Base-by-base conservation (phyloP, 2,113 vertebrate species). In the Pseudopodoces humilis region DNA sequence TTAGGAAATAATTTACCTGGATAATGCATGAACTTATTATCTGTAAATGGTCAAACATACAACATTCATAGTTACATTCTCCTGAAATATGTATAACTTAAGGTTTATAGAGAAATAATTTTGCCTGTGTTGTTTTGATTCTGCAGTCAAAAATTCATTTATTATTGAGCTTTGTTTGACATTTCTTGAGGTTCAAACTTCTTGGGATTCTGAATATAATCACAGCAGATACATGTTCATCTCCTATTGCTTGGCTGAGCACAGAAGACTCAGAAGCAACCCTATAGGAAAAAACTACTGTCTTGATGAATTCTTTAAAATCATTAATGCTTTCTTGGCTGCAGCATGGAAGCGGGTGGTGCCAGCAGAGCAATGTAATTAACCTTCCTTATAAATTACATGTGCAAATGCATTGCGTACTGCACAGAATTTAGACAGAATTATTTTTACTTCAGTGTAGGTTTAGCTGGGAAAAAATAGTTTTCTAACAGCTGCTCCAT, bases 371-470 rank as follows among this genome's bases (percentile, higher is more conserved):
- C 87, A 92, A 74, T 83, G 81, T 92, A 95, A 96, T 98, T 97
- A 97, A 97, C 92, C 82, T 96, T 96, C 94, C 77, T 88, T 97
- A 88, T 76, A 96, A 97, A 96, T 97, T 96, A 96, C 96, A 96
- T 95, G 84, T 96, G 70, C 88, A 94, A 93, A 93, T 94, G 68
- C 75, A 77, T 62, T 93, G 63, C 9, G 15, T 49, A 83, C 56
- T 21, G 50, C 75, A 68, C 52, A 71, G 92, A 94, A 86, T 90
- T 90, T 92, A 77, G 71, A 80, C 95, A 65, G 72, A 85, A 95
- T 97, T 95, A 77, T 94, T 94, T 96, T 67, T 82, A 37, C 41
- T 78, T 86, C 65, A 55, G 14, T 82, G 72, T 56, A 50, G 72
- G 17, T 76, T 87, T 88, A 60, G 60, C 25, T 58, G 72, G 49